Evolutionary conservation across 2,888 invertebrate genomes (phyloP), one percentile per base, ranked within the genome.

Genomic region (Amphimallon solstitiale): DNA sequence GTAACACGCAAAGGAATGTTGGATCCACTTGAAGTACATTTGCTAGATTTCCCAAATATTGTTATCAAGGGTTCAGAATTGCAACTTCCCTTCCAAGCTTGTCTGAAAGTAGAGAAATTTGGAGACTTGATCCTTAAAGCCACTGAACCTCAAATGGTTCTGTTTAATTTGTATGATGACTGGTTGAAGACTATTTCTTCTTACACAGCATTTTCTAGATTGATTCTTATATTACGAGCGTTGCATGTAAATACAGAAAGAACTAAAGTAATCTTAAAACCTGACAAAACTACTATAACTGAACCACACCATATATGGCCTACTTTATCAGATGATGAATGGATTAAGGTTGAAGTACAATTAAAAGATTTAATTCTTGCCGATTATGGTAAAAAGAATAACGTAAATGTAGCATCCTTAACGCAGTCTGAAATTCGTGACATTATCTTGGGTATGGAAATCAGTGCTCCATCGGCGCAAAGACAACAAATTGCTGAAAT

Each of bases 261-360:
- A 63, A 98, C 99, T 0, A 99, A 99, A 83, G 97, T 99, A 7
- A 92, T 99, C 54, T 85, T 99, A 63, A 99, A 99, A 81, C 99
- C 99, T 0, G 99, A 99, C 82, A 98, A 98, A 83, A 98, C 98
- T 0, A 99, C 98, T 0, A 92, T 99, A 54, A 99, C 99, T 0
- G 99, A 99, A 82, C 93, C 97, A 0, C 99, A 99, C 86, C 99
- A 99, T 83, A 99, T 99, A 83, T 99, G 99, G 99, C 99, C 99
- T 0, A 94, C 97, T 0, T 85, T 99, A 4, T 89, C 93, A 0
- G 98, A 99, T 78, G 98, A 99, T 76, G 98, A 99, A 84, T 99
- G 99, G 99, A 97, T 99, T 80, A 98, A 98, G 83, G 97, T 98
- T 46, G 99, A 99, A 83, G 95, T 98, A 23, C 96, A 97, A 78